A percentile compares a stretch with the other conserved stretches of the same genome.
Conservation (phyloP, 2,113 vertebrate genomes). For the Pimephales promelas region DNA sequence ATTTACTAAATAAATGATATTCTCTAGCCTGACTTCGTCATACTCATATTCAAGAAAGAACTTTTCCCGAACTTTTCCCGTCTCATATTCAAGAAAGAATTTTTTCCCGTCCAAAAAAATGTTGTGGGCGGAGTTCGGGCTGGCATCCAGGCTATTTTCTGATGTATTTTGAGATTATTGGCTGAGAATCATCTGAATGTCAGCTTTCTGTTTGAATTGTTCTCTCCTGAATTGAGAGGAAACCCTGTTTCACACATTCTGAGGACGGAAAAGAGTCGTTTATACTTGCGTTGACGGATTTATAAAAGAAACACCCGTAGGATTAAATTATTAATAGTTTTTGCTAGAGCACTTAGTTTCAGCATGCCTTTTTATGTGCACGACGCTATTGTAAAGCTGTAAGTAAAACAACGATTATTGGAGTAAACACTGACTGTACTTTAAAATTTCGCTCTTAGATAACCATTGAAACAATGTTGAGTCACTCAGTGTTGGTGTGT, state of each 20-base stretch:
- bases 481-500: too few species aligned
- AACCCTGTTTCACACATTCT: background rate
- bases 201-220: background rate
- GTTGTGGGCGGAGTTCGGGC: too few species aligned
- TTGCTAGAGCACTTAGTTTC: background rate
- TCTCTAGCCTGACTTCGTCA: too few species aligned
- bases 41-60: too few species aligned
- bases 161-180: background rate
- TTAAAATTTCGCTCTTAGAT: background rate
- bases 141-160: too few species aligned
- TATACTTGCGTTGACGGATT: background rate
- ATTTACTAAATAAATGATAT: too few species aligned
- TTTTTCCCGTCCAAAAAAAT: too few species aligned
- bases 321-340: background rate
- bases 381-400: too few species aligned
- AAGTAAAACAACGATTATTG: background rate
- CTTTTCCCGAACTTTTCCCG: too few species aligned
- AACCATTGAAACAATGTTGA: too few species aligned
- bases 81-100: too few species aligned
- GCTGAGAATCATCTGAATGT: background rate
- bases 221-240: conserved; percentile 1
- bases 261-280: background rate
- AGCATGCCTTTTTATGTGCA: background rate
- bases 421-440: background rate
- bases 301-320: too few species aligned